Evolutionary conservation across 2,888 invertebrate genomes (phyloP).

Genomic region (Rotaria macrura): DNA sequence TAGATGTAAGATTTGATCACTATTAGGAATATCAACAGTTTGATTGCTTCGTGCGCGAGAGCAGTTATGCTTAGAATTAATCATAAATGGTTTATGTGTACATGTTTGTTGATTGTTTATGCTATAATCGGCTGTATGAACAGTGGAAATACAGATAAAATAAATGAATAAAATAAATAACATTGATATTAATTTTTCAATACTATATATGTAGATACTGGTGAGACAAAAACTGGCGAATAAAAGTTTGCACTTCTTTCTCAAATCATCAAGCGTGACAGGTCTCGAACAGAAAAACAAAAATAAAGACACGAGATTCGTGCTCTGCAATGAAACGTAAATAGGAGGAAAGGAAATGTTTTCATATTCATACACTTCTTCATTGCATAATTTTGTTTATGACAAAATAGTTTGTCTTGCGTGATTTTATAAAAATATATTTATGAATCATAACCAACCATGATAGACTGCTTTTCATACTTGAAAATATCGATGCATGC

Average conservation of each 20-base stretch:
- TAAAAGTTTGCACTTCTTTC: not conserved
- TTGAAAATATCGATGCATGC: too few species aligned
- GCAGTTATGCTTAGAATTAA: not conserved
- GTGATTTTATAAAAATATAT: too few species aligned
- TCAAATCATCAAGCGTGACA: not conserved
- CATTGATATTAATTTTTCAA: not conserved
- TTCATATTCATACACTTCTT: too few species aligned
- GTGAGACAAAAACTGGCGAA: not conserved
- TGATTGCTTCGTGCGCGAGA: not conserved
- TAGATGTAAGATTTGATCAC: not conserved
- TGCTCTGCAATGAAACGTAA: too few species aligned
- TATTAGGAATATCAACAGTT: not conserved
- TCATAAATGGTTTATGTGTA: not conserved
- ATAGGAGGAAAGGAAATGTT: too few species aligned
- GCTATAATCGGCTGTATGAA: not conserved
- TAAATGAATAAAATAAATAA: not conserved
- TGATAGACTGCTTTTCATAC: too few species aligned
- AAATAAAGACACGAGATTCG: too few species aligned
- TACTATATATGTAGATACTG: not conserved
- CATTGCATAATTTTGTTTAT: too few species aligned
- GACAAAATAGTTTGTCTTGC: too few species aligned
- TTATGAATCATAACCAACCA: too few species aligned
- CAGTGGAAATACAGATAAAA: not conserved
- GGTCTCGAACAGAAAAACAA: too few species aligned
- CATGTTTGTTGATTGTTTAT: not conserved